These are phyloP conservation scores for Schizopygopsis malacanthus DNA, from an alignment of 2,797 vertebrate species.

Conservation along the genomic window DNA sequence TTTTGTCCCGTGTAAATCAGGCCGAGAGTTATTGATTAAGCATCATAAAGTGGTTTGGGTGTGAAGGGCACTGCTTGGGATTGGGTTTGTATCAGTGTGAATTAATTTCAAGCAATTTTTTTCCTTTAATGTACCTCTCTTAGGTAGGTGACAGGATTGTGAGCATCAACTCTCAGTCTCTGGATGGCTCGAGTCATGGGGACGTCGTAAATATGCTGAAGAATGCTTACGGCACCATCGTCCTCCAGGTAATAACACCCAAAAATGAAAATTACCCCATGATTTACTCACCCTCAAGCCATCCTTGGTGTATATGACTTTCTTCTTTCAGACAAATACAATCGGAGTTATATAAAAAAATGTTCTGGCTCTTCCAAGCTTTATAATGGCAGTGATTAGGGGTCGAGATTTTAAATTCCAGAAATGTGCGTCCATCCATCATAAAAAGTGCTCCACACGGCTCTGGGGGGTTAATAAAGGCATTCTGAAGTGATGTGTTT, in stretches of 20 bases:
- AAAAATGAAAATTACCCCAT: neutral
- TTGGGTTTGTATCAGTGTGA: constrained; percentile 34
- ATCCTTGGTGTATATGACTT: neutral
- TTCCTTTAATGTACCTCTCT: constrained; percentile 38
- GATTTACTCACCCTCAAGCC: neutral
- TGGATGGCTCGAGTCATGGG: constrained; percentile 88
- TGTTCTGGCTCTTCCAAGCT: too few relatives aligned
- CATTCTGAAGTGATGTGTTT: too few relatives aligned
- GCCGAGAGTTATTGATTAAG: constrained; percentile 33
- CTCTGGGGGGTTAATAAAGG: too few relatives aligned
- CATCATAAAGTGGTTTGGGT: constrained; percentile 24
- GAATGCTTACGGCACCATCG: constrained; percentile 89
- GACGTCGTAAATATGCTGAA: constrained; percentile 92
- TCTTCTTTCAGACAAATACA: neutral
- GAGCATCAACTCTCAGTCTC: constrained; percentile 88
- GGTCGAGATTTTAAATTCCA: neutral
- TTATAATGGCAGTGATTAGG: too few relatives aligned
- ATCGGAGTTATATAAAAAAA: too few relatives aligned
- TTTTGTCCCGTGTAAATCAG: constrained; percentile 1
- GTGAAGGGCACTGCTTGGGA: constrained; percentile 9
- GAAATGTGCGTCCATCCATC: neutral
- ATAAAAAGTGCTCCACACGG: neutral
- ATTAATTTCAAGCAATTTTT: constrained; percentile 13
- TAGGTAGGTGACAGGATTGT: constrained; percentile 96
- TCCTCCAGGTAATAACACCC: constrained; percentile 82